phyloP scores from a whole-genome alignment of 1,140 invertebrate genomes.

The Aphidius gifuensis region DNA sequence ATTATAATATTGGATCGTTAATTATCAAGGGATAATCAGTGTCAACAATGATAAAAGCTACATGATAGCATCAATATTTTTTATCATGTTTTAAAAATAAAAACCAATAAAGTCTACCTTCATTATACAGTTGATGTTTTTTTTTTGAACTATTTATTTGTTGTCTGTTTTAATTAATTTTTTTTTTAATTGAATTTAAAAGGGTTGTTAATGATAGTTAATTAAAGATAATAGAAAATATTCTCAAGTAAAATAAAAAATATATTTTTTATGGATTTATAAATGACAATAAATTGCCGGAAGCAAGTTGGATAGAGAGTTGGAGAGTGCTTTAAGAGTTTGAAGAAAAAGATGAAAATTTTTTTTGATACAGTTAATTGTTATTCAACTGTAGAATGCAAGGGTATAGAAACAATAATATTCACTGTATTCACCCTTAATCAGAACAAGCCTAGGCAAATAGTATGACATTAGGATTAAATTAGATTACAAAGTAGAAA shows the following conservation, averaged over 20 bases:
- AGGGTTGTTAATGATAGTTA: too few relatives aligned
- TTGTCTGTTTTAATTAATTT: neutral
- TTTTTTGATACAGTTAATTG: slow-evolving; percentile 41
- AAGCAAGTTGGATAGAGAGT: too few relatives aligned
- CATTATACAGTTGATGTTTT: too few relatives aligned
- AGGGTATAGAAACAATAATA: slow-evolving; percentile 55
- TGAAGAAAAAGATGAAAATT: neutral
- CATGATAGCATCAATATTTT: neutral
- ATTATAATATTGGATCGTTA: slow-evolving; percentile 30
- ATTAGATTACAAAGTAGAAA: slow-evolving; percentile 43
- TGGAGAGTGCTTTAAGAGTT: too few relatives aligned
- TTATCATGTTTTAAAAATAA: neutral
- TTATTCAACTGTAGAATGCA: slow-evolving; percentile 52
- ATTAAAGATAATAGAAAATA: too few relatives aligned
- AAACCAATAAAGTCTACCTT: too few relatives aligned
- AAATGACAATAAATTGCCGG: too few relatives aligned
- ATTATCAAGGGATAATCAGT: slow-evolving; percentile 42
- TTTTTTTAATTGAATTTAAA: too few relatives aligned
- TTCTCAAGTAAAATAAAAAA: too few relatives aligned
- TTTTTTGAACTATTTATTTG: neutral
- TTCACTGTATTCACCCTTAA: slow-evolving; percentile 23
- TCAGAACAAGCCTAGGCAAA: slow-evolving; percentile 40
- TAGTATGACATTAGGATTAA: slow-evolving; percentile 50
- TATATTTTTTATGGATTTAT: too few relatives aligned
- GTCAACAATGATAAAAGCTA: slow-evolving; percentile 28